Conservation (phyloP, 1,140 invertebrate species). For the Aphaenogaster ashmeadi region DNA sequence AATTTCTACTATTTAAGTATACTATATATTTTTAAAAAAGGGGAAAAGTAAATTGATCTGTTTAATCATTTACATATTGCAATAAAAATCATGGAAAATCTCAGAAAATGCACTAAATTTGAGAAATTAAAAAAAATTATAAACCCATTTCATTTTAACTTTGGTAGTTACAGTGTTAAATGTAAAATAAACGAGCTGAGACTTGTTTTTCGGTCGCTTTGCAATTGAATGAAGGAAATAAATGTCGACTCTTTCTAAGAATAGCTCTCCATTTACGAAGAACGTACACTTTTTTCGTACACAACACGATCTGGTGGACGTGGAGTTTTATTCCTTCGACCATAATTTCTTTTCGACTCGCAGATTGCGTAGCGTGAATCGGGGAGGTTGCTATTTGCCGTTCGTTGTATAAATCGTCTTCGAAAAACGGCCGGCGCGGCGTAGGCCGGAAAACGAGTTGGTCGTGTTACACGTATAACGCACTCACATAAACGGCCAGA, state of each 20-base stretch:
- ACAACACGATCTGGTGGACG: background rate
- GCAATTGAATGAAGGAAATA: background rate
- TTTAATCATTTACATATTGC: no score
- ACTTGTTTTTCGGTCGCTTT: background rate
- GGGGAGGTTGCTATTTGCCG: slow-evolving; percentile 11
- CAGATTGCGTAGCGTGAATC: background rate
- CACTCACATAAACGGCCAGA: slow-evolving; percentile 2
- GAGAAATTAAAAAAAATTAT: no score
- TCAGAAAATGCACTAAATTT: no score
- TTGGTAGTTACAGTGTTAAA: background rate
- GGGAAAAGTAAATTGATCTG: no score
- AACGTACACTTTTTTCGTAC: background rate
- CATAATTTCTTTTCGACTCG: background rate
- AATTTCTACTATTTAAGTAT: no score
- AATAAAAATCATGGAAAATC: no score
- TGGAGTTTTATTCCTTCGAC: background rate
- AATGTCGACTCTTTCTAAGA: slow-evolving; percentile 1
- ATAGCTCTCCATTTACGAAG: background rate
- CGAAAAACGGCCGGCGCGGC: background rate
- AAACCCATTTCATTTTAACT: no score
- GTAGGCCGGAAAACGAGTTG: slow-evolving; percentile 41
- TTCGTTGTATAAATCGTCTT: slow-evolving; percentile 23
- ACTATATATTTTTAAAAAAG: no score
- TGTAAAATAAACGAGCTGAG: background rate
- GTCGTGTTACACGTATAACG: slow-evolving; percentile 23